Evolutionary conservation across 2,113 vertebrate species (phyloP), one percentile per base, ranked within the genome.

Genomic region (Halichoerus grypus): DNA sequence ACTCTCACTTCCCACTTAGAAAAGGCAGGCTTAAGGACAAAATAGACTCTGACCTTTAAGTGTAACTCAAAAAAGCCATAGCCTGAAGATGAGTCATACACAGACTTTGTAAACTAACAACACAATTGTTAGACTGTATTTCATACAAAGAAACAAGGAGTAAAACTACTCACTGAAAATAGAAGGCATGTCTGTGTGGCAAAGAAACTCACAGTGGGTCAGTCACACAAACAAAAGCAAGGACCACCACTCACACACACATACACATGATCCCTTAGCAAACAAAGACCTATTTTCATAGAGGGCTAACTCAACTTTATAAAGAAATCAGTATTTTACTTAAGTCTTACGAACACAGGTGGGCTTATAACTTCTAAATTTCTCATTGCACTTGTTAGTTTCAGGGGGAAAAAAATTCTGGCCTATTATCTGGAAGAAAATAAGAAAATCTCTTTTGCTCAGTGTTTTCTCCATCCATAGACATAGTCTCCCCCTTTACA

Each of bases 11-110:
- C 92, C 93, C 90, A 89, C 65, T 96, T 86, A 96, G 86, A 97
- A 98, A 98, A 97, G 82, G 57, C 81, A 97, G 92, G 91, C 96
- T 94, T 98, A 97, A 96, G 85, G 72, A 97, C 94, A 96, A 97
- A 97, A 94, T 79, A 92, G 91, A 97, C 79, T 95, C 91, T 97
- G 96, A 98, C 95, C 98, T 83, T 94, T 85, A 98, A 98, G 94
- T 74, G 69, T 91, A 96, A 94, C 90, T 94, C 88, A 92, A 88
- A 97, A 96, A 95, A 65, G 95, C 74, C 91, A 96, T 13, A 91
- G 63, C 18, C 80, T 63, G 79, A 96, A 95, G 87, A 90, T 97
- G 98, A 98, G 97, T 97, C 97, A 98, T 12, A 89, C 89, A 92
- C 4, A 93, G 81, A 95, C 74, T 94, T 77, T 96, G 15, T 14